Percentiles rank a stretch among this genome's conserved stretches.
Evolutionary conservation across 2,113 vertebrate species (phyloP).

Genomic region (Sialia sialis): DNA sequence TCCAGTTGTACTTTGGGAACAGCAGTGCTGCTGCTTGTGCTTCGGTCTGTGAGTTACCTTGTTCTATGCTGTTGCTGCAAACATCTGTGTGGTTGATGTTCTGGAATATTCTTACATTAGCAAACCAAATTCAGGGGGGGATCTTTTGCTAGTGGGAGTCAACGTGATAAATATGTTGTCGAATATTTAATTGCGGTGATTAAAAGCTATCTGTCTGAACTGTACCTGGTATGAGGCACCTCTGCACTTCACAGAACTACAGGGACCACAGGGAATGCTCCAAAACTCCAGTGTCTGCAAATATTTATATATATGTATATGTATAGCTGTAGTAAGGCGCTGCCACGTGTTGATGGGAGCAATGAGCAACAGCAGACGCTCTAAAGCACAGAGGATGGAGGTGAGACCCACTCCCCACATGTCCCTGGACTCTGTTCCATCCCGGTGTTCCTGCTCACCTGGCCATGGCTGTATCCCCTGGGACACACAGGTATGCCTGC

Average conservation of each 20-base stretch:
- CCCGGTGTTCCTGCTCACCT: accelerated
- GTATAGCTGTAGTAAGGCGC: not conserved
- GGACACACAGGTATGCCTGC: not conserved
- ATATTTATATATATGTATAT: no score
- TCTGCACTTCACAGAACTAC: not conserved
- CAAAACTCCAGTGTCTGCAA: not conserved
- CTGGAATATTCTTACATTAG: slow-evolving; percentile 51
- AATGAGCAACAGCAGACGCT: not conserved
- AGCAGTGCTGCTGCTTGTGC: slow-evolving; percentile 60
- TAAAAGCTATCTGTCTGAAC: slow-evolving; percentile 47
- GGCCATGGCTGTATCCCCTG: not conserved
- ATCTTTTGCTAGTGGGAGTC: slow-evolving; percentile 45
- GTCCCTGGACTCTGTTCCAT: not conserved
- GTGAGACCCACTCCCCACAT: not conserved
- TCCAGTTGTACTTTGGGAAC: slow-evolving; percentile 54
- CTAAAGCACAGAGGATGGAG: not conserved
- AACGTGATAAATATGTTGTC: slow-evolving; percentile 32
- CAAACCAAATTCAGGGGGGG: not conserved
- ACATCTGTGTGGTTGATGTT: slow-evolving; percentile 54
- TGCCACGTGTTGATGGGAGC: accelerated
- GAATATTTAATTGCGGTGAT: slow-evolving; percentile 32
- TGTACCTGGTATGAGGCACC: slow-evolving; percentile 6
- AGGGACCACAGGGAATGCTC: not conserved
- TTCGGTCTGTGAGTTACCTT: slow-evolving; percentile 61
- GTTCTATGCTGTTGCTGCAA: slow-evolving; percentile 61